A percentile compares a stretch with the other conserved stretches of the same genome.
Evolutionary conservation across 2,113 vertebrate species (phyloP).

Genomic region (Myrmecobius fasciatus): DNA sequence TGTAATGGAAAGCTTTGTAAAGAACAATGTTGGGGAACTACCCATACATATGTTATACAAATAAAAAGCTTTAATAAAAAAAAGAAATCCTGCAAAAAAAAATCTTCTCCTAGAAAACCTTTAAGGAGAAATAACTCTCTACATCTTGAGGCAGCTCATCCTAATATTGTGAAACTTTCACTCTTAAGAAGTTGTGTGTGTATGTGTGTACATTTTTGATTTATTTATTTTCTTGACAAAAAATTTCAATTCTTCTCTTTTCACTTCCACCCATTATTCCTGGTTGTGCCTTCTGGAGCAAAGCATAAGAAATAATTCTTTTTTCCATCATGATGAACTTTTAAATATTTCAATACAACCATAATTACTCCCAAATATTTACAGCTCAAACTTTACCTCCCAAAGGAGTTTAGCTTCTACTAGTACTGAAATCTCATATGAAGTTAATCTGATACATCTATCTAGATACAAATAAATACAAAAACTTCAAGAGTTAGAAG

Average conservation of each 20-base stretch:
- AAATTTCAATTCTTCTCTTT: neutral
- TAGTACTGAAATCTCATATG: rapidly evolving
- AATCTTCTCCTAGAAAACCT: neutral
- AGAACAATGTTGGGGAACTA: too few relatives aligned
- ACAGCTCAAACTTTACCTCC: neutral
- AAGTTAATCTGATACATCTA: neutral
- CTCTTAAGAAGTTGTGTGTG: neutral
- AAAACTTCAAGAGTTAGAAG: neutral
- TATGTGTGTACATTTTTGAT: neutral
- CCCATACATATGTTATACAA: too few relatives aligned
- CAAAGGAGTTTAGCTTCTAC: neutral
- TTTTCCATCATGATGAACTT: neutral
- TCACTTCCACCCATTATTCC: neutral
- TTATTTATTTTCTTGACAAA: neutral
- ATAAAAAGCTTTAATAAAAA: too few relatives aligned
- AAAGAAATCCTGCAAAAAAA: too few relatives aligned
- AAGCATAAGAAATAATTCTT: neutral
- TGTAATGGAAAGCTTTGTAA: too few relatives aligned
- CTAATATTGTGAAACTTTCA: neutral
- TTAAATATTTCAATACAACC: neutral
- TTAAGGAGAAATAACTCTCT: neutral
- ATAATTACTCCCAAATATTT: neutral
- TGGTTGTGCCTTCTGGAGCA: neutral
- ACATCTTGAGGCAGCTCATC: neutral
- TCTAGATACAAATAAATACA: neutral